Base-by-base conservation (phyloP, 2,113 vertebrate species). In the Brachirus orientalis region DNA sequence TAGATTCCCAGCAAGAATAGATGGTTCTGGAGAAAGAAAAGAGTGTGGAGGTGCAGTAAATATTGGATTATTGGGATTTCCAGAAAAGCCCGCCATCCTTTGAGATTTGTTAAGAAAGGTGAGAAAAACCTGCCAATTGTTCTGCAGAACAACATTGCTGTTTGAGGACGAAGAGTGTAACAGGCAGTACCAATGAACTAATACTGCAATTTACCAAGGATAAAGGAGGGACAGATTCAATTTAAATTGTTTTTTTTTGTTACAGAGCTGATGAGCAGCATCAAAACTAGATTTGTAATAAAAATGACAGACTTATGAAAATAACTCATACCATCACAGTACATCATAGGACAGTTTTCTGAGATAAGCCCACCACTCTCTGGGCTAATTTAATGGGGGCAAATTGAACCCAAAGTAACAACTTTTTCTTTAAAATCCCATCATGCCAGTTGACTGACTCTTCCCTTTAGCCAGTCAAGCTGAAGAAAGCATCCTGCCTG, bases 381-480 rank as follows among this genome's bases (percentile, higher is more conserved):
- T 8, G 22, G 71, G 77, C 71, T 90, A 82, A 78, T 86, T 72
- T 80, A 74, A 83, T 86, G 77, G 62, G 78, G 73, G 86, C 77
- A 88, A 86, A 89, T 80, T 83, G 85, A 80, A 85, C 77, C 77
- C 77, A 80, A 84, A 79, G 85, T 86, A 90, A 88, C 81, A 84
- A 88, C 28, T 74, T 80, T 78, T 88, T 85, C 67, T 80, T 67
- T 83, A 77, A 83, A 91, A 85, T 72, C 78, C 87, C 83, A 86
- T 86, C 84, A 90, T 78, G 69, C 79, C 75, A 69, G 53, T 83
- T 72, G 70, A 86, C 82, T 78, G 87, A 84, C 89, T 85, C 72
- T 51, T 70, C 72, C 68, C 72, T 84, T 91, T 91, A 91, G 87
- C 86, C 86, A 82, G 88, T 90, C 83, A 85, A 66, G 83, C 84